Evolutionary conservation across 2,888 invertebrate genomes (phyloP).

Genomic region (Xylota segnis): DNA sequence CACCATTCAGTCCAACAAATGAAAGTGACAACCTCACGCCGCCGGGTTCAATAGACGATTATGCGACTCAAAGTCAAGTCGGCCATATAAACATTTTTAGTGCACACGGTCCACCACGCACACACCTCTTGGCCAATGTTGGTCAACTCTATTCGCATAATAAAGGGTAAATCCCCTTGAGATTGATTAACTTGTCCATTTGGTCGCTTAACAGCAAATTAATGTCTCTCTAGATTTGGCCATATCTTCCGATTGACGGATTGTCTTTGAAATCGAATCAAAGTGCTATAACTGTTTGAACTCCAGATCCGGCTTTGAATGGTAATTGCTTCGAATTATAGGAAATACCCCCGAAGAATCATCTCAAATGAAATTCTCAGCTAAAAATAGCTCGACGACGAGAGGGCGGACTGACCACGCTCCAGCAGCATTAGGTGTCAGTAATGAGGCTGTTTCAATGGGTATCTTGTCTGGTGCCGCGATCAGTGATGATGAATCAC

Average conservation of each 20-base stretch:
- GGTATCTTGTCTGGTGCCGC: neutral
- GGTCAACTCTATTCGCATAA: neutral
- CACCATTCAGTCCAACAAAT: neutral
- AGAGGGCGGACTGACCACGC: conserved; percentile 3
- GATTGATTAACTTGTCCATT: neutral
- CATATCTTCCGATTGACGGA: neutral
- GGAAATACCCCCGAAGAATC: conserved; percentile 36
- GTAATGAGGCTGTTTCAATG: conserved; percentile 38
- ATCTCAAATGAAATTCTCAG: neutral
- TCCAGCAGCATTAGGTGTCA: conserved; percentile 6
- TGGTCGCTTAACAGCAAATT: conserved; percentile 1
- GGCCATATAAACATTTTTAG: neutral
- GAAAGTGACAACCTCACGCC: neutral
- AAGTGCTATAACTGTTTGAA: neutral
- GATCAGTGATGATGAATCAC: conserved; percentile 23
- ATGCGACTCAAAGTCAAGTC: neutral
- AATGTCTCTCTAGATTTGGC: neutral
- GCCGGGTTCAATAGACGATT: conserved; percentile 4
- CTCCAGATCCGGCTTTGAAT: conserved; percentile 24
- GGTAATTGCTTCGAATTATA: neutral
- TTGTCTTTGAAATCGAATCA: neutral
- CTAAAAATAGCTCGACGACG: conserved; percentile 13
- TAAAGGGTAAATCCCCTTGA: neutral
- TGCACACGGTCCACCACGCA: neutral
- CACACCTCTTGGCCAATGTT: neutral